These are phyloP conservation scores for Dipodomys merriami DNA, from an alignment of 2,113 vertebrate genomes.

Conservation along the genomic window DNA sequence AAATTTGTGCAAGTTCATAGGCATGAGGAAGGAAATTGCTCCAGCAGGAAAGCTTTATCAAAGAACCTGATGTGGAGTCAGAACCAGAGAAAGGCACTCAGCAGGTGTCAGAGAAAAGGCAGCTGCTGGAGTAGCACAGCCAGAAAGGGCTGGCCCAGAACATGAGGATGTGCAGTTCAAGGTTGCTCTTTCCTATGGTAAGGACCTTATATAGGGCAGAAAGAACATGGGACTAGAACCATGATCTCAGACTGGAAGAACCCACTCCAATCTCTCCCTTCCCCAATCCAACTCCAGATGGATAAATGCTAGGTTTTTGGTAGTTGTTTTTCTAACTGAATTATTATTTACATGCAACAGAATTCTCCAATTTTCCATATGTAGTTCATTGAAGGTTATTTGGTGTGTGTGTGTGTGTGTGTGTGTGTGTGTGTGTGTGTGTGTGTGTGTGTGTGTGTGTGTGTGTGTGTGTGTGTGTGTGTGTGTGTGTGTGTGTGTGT, in stretches of 20 bases:
- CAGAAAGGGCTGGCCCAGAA: not conserved
- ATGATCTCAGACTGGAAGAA: not conserved
- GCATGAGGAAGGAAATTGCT: conserved; percentile 22
- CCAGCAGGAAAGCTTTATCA: conserved; percentile 15
- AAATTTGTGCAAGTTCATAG: not conserved
- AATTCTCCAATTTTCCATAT: not conserved
- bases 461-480: too few relatives aligned
- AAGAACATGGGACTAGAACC: fast-evolving
- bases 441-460: too few relatives aligned
- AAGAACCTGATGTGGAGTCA: not conserved
- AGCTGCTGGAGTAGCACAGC: too few relatives aligned
- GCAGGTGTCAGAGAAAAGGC: too few relatives aligned
- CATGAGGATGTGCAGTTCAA: fast-evolving
- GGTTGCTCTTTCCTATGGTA: not conserved
- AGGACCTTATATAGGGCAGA: not conserved
- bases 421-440: too few relatives aligned
- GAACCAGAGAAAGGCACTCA: not conserved
- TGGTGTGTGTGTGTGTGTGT: too few relatives aligned
- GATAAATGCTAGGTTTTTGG: not conserved
- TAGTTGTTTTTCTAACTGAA: not conserved
- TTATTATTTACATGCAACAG: not conserved
- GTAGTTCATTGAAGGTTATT: not conserved
- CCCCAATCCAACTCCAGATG: not conserved
- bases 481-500: too few relatives aligned
- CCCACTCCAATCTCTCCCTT: not conserved